A percentile compares a stretch with the other conserved stretches of the same genome.
Conservation (phyloP, 92 coral and sea anemone genomes). For the Desmophyllum pertusum region DNA sequence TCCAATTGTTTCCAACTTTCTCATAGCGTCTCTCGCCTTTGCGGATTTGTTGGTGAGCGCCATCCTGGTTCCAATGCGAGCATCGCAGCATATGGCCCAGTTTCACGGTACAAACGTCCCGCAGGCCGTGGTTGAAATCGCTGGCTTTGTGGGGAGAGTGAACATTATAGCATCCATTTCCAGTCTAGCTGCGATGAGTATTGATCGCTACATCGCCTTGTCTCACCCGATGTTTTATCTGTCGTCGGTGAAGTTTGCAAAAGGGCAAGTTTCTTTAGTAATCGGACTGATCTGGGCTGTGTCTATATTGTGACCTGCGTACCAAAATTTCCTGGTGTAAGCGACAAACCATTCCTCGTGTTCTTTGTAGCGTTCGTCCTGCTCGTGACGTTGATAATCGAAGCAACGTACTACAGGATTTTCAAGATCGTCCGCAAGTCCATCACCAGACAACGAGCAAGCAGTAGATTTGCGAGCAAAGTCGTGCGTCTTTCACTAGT, state of each 20-base stretch:
- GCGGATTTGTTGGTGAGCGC: constrained; percentile 83
- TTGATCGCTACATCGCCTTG: constrained; percentile 84
- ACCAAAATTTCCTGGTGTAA: constrained; percentile 90
- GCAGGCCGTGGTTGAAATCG: constrained; percentile 62
- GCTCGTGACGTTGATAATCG: constrained; percentile 67
- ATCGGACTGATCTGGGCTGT: constrained; percentile 71
- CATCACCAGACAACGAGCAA: constrained; percentile 25
- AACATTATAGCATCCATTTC: constrained; percentile 91
- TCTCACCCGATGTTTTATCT: constrained; percentile 76
- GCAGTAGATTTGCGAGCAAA: constrained; percentile 38
- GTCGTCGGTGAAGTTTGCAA: constrained; percentile 77
- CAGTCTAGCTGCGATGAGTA: constrained; percentile 81
- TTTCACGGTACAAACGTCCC: constrained; percentile 50
- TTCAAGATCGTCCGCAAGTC: constrained; percentile 74
- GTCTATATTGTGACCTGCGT: constrained; percentile 72
- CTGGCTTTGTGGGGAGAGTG: constrained; percentile 89
- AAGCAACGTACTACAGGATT: constrained; percentile 72
- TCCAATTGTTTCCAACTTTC: constrained; percentile 82
- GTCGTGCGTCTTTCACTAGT: constrained; percentile 54
- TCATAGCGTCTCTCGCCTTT: constrained; percentile 77
- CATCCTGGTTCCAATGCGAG: constrained; percentile 89
- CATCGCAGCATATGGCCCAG: constrained; percentile 78
- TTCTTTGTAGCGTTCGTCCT: constrained; percentile 87
- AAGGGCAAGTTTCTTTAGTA: constrained; percentile 52
- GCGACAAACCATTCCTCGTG: constrained; percentile 69